Conservation (phyloP, 2,888 invertebrate genomes). For the Drosophila anomelani region DNA sequence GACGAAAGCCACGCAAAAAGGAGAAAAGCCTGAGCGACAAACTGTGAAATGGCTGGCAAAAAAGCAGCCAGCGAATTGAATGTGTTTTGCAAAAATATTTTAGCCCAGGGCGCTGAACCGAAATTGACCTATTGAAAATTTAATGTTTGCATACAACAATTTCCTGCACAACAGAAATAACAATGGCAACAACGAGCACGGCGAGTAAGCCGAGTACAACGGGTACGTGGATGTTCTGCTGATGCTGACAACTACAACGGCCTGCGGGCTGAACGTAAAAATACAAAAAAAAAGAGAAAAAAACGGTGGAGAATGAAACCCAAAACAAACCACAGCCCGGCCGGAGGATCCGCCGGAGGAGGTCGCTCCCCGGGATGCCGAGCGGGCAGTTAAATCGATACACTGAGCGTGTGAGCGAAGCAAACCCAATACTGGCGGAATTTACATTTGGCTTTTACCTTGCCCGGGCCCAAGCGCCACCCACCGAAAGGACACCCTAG, state of each 20-base stretch:
- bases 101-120: constrained; percentile 30
- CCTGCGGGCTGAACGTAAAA: constrained; percentile 36
- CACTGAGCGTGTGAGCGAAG: constrained; percentile 65
- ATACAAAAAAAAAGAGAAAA: constrained; percentile 9
- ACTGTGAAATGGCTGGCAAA: constrained; percentile 35
- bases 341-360: constrained; percentile 40
- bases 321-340: constrained; percentile 43
- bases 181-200: constrained; percentile 33
- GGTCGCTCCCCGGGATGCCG: constrained; percentile 48
- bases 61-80: constrained; percentile 18
- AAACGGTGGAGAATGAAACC: constrained; percentile 30
- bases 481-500: background rate
- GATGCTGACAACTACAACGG: constrained; percentile 56
- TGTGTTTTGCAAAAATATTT: constrained; percentile 36
- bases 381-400: constrained; percentile 70
- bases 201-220: constrained; percentile 4
- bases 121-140: constrained; percentile 65
- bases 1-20: constrained; percentile 6
- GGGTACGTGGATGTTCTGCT: constrained; percentile 44
- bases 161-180: constrained; percentile 51
- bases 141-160: constrained; percentile 75
- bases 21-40: constrained; percentile 27
- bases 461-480: constrained; percentile 15
- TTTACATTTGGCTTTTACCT: constrained; percentile 60
- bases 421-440: constrained; percentile 72